Percentiles rank a stretch among this genome's conserved stretches.
Conservation (phyloP, 2,888 invertebrate species). For the Cabera pusaria region DNA sequence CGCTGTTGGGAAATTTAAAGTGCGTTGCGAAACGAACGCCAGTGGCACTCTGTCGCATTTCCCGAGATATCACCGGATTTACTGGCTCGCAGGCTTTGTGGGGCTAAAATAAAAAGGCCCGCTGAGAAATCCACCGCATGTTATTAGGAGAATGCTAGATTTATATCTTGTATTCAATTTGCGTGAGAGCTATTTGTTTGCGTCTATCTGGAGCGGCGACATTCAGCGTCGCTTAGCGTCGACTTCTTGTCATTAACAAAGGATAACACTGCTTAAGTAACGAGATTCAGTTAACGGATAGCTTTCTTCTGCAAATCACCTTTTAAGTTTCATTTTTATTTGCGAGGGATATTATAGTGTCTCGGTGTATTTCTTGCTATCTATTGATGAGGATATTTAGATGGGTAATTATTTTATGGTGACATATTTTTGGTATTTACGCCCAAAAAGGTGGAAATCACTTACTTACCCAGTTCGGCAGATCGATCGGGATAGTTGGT, state of each 20-base stretch:
- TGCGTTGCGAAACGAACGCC: conserved; percentile 68
- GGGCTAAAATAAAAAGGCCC: conserved; percentile 75
- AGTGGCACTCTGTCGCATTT: conserved; percentile 72
- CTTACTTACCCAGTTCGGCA: too few species aligned
- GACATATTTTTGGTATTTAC: too few species aligned
- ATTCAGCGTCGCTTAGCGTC: conserved; percentile 45
- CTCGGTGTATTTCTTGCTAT: too few species aligned
- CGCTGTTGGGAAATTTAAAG: conserved; percentile 69
- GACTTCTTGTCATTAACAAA: conserved; percentile 50
- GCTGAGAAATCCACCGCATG: conserved; percentile 74
- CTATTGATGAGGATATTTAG: too few species aligned
- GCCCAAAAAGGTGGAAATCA: too few species aligned
- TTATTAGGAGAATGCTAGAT: conserved; percentile 74
- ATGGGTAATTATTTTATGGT: too few species aligned
- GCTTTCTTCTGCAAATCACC: too few species aligned
- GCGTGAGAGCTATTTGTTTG: conserved; percentile 71
- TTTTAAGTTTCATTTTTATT: too few species aligned
- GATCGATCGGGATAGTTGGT: too few species aligned
- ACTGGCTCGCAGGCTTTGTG: conserved; percentile 76
- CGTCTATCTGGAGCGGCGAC: conserved; percentile 42
- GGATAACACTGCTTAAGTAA: too few species aligned
- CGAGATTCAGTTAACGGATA: too few species aligned
- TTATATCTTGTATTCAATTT: conserved; percentile 80
- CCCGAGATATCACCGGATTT: conserved; percentile 75
- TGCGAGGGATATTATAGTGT: too few species aligned